Evolutionary conservation across 2,888 invertebrate genomes (phyloP).

Genomic region (Sphaeridia pumilis): DNA sequence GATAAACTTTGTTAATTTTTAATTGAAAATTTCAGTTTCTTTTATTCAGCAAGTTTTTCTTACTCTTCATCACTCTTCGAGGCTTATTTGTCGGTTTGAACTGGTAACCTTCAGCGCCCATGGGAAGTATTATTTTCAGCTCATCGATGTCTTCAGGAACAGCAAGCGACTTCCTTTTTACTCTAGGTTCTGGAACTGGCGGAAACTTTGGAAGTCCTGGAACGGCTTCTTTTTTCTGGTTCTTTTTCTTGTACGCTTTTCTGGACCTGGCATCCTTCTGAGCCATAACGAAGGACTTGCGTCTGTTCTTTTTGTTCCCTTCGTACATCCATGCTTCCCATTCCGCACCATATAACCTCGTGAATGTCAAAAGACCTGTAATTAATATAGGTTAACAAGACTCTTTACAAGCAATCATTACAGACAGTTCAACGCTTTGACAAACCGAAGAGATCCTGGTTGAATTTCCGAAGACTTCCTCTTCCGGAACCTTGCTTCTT

Average conservation of each 20-base stretch:
- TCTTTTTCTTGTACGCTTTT: slow-evolving; percentile 14
- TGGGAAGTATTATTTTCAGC: not conserved
- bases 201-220: slow-evolving; percentile 29
- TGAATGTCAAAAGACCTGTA: slow-evolving; percentile 30
- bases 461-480: slow-evolving; percentile 25
- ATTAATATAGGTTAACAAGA: not conserved
- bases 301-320: slow-evolving; percentile 22
- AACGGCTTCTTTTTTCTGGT: slow-evolving; percentile 20
- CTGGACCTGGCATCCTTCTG: not conserved
- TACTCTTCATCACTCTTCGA: no score
- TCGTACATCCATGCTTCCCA: slow-evolving; percentile 32
- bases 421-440: no score
- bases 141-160: not conserved
- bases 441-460: slow-evolving; percentile 31
- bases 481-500: slow-evolving; percentile 4
- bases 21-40: not conserved
- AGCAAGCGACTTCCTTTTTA: slow-evolving; percentile 1
- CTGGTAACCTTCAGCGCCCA: slow-evolving; percentile 6
- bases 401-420: not conserved
- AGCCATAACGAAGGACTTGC: slow-evolving; percentile 5
- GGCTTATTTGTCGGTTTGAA: slow-evolving; percentile 1
- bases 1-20: not conserved
- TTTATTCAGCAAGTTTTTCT: no score
- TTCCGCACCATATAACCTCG: slow-evolving; percentile 26
- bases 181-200: slow-evolving; percentile 11